A percentile compares a stretch with the other conserved stretches of the same genome.
Evolutionary conservation across 2,113 vertebrate species (phyloP).

Genomic region (Climacteris rufus): DNA sequence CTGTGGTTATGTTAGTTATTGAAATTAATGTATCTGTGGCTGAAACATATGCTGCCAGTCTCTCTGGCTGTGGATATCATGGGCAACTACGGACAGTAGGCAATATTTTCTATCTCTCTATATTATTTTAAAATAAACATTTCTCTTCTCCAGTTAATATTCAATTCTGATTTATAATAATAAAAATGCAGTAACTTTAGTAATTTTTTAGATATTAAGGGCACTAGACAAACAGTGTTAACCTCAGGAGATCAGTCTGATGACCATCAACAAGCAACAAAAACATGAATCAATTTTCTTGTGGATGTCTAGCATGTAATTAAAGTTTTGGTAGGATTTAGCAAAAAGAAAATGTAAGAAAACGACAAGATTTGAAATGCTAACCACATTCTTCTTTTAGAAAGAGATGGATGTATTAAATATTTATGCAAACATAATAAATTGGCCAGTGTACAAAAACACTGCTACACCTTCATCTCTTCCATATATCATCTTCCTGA

Average conservation of each 20-base stretch:
- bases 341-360: constrained; percentile 26
- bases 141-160: neutral
- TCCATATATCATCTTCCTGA: constrained; percentile 50
- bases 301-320: constrained; percentile 15
- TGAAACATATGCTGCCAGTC: neutral
- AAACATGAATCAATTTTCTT: neutral
- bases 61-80: neutral
- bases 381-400: constrained; percentile 35
- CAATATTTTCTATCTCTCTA: neutral
- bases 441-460: constrained; percentile 71
- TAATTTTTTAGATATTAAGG: neutral
- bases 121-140: neutral
- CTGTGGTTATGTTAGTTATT: neutral
- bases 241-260: neutral
- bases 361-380: constrained; percentile 45
- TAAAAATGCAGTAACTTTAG: neutral
- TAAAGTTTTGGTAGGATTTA: constrained; percentile 16
- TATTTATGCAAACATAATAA: constrained; percentile 74
- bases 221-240: neutral
- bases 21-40: neutral
- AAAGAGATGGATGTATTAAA: constrained; percentile 71
- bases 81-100: neutral
- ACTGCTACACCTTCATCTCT: constrained; percentile 64
- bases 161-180: neutral
- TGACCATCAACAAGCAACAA: neutral